Evolutionary conservation across 1,140 invertebrate genomes (phyloP).

Genomic region (Psix sp.): DNA sequence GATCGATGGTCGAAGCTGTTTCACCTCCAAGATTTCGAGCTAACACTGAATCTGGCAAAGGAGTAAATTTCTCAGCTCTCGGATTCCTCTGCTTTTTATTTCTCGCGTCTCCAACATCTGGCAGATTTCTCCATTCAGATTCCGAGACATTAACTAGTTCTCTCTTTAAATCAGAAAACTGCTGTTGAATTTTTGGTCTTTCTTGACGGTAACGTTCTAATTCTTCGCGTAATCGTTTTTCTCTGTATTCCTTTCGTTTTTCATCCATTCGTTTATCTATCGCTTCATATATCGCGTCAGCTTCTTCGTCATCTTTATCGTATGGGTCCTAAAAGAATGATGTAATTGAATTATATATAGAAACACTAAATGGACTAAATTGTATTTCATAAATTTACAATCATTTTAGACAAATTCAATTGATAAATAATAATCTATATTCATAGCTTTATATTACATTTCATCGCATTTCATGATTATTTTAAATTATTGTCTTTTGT

Average conservation of each 20-base stretch:
- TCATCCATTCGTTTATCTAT: conserved; percentile 99
- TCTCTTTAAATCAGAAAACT: conserved; percentile 98
- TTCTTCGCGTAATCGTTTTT: conserved; percentile 89
- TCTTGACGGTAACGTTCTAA: conserved; percentile 99
- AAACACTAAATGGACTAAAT: too few relatives aligned
- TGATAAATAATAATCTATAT: too few relatives aligned
- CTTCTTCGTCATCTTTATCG: conserved; percentile 99
- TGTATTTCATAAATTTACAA: not conserved
- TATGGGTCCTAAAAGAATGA: conserved; percentile 89
- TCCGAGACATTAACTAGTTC: conserved; percentile 91
- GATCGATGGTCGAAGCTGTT: conserved; percentile 88
- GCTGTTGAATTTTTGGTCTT: conserved; percentile 99
- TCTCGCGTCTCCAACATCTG: conserved; percentile 99
- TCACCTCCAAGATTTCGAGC: conserved; percentile 92
- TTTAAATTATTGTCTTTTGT: too few relatives aligned
- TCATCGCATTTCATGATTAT: too few relatives aligned
- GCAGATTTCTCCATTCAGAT: conserved; percentile 97
- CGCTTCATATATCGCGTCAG: conserved; percentile 98
- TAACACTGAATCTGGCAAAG: conserved; percentile 97
- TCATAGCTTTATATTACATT: too few relatives aligned
- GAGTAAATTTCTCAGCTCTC: conserved; percentile 96
- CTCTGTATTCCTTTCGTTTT: conserved; percentile 96
- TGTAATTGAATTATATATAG: too few relatives aligned
- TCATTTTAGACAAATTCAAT: too few relatives aligned
- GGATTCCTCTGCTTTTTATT: conserved; percentile 98